Percentiles rank a stretch among this genome's conserved stretches.
phyloP scores from a whole-genome alignment of 1,140 invertebrate genomes.

The Holotrichia oblita region DNA sequence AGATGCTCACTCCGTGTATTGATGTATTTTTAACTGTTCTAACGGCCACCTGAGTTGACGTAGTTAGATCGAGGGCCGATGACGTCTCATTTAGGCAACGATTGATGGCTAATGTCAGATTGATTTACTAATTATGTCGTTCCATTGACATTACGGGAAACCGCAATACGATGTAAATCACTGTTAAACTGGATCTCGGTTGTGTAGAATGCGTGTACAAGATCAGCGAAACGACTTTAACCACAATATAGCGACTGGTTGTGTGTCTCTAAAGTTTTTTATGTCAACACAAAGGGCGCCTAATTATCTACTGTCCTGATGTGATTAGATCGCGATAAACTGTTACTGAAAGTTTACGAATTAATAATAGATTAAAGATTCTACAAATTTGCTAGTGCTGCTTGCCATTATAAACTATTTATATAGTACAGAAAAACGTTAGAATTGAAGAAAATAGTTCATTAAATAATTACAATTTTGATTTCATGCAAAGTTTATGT shows the following conservation, averaged over 20 bases:
- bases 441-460: too few relatives aligned
- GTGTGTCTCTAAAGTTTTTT: background rate
- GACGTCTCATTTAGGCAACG: constrained; percentile 40
- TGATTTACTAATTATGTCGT: constrained; percentile 41
- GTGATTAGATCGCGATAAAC: background rate
- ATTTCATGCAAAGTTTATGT: too few relatives aligned
- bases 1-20: constrained; percentile 12
- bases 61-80: constrained; percentile 31
- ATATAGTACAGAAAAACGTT: too few relatives aligned
- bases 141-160: constrained; percentile 23
- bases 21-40: constrained; percentile 37
- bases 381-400: too few relatives aligned
- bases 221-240: background rate
- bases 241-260: background rate
- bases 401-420: too few relatives aligned
- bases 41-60: constrained; percentile 40
- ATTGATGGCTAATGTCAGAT: constrained; percentile 39
- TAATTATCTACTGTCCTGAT: background rate
- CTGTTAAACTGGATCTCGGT: background rate
- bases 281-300: background rate
- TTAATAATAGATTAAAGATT: background rate
- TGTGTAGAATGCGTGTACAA: background rate
- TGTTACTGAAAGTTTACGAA: background rate
- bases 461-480: too few relatives aligned
- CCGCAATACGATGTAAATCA: constrained; percentile 34